Base-by-base conservation (phyloP, 2,113 vertebrate species). In the Oxygymnocypris stewartii region DNA sequence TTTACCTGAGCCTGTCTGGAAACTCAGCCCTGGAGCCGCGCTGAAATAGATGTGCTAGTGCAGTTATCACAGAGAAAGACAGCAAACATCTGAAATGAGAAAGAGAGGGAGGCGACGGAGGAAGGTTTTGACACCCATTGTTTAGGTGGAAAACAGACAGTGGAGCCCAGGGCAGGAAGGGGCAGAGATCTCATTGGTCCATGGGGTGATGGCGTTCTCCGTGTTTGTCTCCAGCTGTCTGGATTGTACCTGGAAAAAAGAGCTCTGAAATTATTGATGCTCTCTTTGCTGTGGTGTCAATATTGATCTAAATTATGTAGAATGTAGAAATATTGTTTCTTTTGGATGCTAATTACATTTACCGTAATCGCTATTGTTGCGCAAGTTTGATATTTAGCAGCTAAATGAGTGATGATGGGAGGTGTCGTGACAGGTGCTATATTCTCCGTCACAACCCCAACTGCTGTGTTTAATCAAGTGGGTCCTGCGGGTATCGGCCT, bases 11-110 rank as follows among this genome's bases (percentile, higher is more conserved):
- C 2, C 82, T 90, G 84, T 69, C 74, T 88, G 84, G 54, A 79
- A 78, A 89, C 87, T 87, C 23, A 2, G 82, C 93, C 91, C 92
- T 90, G 86, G 82, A 94, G 92, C 91, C 88, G 89, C 86, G 87
- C 91, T 89, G 88, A 92, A 93, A 94, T 92, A 91, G 91, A 89
- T 86, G 88, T 93, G 90, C 91, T 95, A 93, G 94, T 94, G 93
- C 89, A 93, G 82, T 86, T 89, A 75, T 86, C 86, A 88, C 92
- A 91, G 91, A 88, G 87, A 86, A 71, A 88, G 87, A 35, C 87
- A 87, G 82, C 83, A 84, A 87, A 51, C 89, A 81, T 28, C 85
- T 87, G 77, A 88, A 87, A 23, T 25, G 49, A 84, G 51, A 79
- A 86, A 87, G 87, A 87, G 82, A 82, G 79, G 51, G 44, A 76